Percentiles rank a stretch among this genome's conserved stretches.
Evolutionary conservation across 2,113 vertebrate genomes (phyloP).

Genomic region (Pygoscelis antarcticus): DNA sequence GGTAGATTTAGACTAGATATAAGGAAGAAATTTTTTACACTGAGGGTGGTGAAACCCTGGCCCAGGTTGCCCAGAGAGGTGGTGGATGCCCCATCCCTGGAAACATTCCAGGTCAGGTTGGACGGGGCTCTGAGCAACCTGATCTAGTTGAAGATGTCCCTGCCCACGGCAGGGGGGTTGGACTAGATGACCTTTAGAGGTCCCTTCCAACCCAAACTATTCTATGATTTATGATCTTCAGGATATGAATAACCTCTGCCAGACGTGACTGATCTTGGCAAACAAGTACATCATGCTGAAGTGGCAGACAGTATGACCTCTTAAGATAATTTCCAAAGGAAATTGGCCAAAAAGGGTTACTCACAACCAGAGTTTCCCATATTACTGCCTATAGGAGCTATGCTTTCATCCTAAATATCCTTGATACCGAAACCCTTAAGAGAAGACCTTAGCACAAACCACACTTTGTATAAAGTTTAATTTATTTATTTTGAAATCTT

Average conservation of each 20-base stretch:
- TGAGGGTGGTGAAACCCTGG: too few relatives aligned
- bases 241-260: not conserved
- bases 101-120: too few relatives aligned
- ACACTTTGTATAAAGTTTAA: not conserved
- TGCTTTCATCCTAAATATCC: not conserved
- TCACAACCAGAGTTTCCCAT: not conserved
- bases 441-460: not conserved
- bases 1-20: too few relatives aligned
- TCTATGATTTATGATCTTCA: not conserved
- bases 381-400: not conserved
- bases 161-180: too few relatives aligned
- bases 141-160: too few relatives aligned
- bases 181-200: too few relatives aligned
- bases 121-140: too few relatives aligned
- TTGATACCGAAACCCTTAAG: not conserved
- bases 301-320: not conserved
- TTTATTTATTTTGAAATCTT: not conserved
- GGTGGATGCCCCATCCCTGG: too few relatives aligned
- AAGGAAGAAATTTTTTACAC: too few relatives aligned
- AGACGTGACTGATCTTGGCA: not conserved
- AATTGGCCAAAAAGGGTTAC: not conserved
- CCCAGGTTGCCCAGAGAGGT: too few relatives aligned
- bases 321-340: not conserved
- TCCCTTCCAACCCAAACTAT: too few relatives aligned
- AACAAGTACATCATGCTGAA: not conserved